Evolutionary conservation across 2,797 vertebrate genomes (phyloP).

Genomic region (Sebastes dallii): DNA sequence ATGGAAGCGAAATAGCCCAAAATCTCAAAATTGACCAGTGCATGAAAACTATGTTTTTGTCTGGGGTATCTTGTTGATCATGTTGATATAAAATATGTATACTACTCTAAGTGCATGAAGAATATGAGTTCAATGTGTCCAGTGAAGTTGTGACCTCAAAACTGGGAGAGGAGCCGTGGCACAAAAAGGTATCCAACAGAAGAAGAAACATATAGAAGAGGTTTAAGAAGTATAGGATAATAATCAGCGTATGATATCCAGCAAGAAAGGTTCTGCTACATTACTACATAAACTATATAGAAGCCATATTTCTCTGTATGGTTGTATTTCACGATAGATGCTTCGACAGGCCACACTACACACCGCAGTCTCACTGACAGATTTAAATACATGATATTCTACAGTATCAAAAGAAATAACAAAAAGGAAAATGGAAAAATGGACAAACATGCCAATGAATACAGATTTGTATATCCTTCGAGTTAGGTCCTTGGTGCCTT

Average conservation of each 20-base stretch:
- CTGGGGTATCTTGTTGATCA: not conserved
- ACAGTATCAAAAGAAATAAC: slow-evolving; percentile 29
- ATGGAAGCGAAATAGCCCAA: no score
- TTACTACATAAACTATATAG: not conserved
- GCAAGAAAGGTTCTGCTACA: not conserved
- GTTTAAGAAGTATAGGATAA: not conserved
- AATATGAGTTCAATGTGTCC: not conserved
- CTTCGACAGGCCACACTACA: not conserved
- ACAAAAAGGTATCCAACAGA: not conserved
- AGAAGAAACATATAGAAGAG: not conserved
- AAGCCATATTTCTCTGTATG: slow-evolving; percentile 9
- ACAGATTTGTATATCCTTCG: slow-evolving; percentile 40
- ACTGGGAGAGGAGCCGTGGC: not conserved
- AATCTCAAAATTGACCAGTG: no score
- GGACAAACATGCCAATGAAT: slow-evolving; percentile 47
- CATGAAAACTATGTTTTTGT: no score
- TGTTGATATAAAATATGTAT: not conserved
- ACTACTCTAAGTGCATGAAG: not conserved
- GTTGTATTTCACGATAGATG: slow-evolving; percentile 17
- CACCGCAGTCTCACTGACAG: slow-evolving; percentile 4
- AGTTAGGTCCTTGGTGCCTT: slow-evolving; percentile 20
- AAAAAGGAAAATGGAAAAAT: slow-evolving; percentile 29
- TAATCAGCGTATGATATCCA: not conserved
- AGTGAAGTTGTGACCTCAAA: not conserved
- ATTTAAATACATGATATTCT: slow-evolving; percentile 36